These are phyloP conservation scores for Pollimyrus isidori DNA, from an alignment of 2,113 vertebrate species.

Conservation along the genomic window DNA sequence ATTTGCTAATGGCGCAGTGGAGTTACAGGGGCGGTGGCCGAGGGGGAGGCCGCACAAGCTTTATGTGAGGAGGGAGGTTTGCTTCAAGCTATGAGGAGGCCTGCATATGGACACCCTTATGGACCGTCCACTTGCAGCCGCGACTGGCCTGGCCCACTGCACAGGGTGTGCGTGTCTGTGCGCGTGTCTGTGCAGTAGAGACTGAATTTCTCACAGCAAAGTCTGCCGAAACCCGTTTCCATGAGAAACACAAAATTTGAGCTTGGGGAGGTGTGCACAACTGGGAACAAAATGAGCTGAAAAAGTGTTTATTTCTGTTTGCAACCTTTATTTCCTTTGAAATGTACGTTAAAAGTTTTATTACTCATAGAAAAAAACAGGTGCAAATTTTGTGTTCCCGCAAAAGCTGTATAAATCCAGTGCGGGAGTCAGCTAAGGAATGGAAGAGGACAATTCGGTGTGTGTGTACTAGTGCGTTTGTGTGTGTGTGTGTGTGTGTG, in stretches of 20 bases:
- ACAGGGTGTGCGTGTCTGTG: neutral
- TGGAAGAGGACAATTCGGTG: neutral
- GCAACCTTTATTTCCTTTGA: neutral
- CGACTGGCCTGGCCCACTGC: neutral
- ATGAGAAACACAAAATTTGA: neutral
- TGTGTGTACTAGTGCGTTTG: conserved; percentile 8
- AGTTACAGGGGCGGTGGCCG: conserved; percentile 42
- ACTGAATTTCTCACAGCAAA: neutral
- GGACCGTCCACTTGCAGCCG: neutral
- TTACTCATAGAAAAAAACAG: neutral
- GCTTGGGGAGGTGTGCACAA: neutral
- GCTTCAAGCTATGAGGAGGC: neutral
- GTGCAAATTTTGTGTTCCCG: neutral
- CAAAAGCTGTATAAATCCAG: neutral
- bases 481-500: neutral
- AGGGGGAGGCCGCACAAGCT: conserved; percentile 54
- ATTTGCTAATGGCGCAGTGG: conserved; percentile 68
- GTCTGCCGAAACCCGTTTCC: neutral
- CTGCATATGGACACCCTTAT: neutral
- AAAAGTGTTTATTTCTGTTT: neutral
- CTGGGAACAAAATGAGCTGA: neutral
- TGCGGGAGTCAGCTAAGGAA: neutral
- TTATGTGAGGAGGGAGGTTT: conserved; percentile 36
- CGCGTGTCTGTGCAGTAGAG: neutral
- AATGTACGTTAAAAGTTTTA: neutral